Conservation (phyloP, 2,113 vertebrate genomes). For the Egretta garzetta region DNA sequence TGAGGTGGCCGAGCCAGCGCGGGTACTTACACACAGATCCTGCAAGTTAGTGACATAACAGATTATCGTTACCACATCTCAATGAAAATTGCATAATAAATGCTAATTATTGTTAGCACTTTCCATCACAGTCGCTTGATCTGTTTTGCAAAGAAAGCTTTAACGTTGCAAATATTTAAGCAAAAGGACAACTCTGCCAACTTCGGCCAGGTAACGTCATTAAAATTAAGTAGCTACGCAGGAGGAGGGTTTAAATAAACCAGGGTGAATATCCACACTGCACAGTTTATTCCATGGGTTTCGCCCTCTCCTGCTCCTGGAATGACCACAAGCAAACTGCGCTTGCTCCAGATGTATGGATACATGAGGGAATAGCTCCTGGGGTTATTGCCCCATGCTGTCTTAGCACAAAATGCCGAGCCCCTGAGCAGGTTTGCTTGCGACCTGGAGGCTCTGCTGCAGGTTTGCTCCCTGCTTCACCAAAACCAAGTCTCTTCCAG, state of each 20-base stretch:
- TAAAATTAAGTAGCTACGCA: neutral
- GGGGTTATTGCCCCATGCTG: neutral
- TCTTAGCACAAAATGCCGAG: neutral
- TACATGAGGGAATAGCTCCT: neutral
- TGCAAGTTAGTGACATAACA: rapidly evolving
- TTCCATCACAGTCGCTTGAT: rapidly evolving
- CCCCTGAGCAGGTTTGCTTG: too few species aligned
- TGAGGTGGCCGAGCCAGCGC: rapidly evolving
- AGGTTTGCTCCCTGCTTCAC: neutral
- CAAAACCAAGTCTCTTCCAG: neutral
- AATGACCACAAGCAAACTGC: neutral
- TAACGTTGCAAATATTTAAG: neutral
- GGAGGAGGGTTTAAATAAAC: neutral
- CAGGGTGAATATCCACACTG: neutral
- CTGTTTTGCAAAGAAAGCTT: neutral
- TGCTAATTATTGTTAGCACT: neutral
- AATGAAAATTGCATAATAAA: neutral
- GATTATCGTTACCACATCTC: neutral
- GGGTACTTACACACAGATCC: rapidly evolving
- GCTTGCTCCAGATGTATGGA: neutral
- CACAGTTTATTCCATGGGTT: neutral
- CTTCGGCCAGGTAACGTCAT: neutral
- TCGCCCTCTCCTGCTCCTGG: neutral
- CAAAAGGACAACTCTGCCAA: neutral
- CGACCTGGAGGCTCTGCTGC: neutral